Evolutionary conservation across 2,888 invertebrate genomes (phyloP).

Genomic region (Meiosimyza decipiens): DNA sequence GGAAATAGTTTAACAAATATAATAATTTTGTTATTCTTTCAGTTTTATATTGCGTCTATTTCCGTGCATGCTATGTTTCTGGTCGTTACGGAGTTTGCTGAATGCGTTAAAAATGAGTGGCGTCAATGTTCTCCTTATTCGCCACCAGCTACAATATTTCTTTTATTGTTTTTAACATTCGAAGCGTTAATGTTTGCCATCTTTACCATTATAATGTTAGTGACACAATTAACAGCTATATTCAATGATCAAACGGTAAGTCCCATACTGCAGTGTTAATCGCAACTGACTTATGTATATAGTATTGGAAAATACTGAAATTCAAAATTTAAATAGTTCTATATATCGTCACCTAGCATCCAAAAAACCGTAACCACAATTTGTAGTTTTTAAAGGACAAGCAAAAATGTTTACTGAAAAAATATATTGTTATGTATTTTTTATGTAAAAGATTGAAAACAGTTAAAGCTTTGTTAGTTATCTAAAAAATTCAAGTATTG

Average conservation of each 20-base stretch:
- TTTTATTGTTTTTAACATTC: conserved; percentile 90
- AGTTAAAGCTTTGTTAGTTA: too few relatives aligned
- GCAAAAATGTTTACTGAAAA: too few relatives aligned
- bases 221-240: conserved; percentile 95
- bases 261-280: conserved; percentile 37
- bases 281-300: background rate
- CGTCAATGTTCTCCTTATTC: conserved; percentile 92
- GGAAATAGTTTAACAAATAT: too few relatives aligned
- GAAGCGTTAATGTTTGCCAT: conserved; percentile 96
- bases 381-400: too few relatives aligned
- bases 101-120: conserved; percentile 94
- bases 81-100: conserved; percentile 92
- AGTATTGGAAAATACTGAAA: background rate
- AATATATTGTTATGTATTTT: too few relatives aligned
- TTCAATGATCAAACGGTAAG: conserved; percentile 97
- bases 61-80: conserved; percentile 93
- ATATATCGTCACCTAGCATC: too few relatives aligned
- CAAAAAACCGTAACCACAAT: too few relatives aligned
- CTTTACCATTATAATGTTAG: conserved; percentile 97
- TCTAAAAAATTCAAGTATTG: too few relatives aligned
- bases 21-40: too few relatives aligned
- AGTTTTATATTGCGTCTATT: conserved; percentile 98
- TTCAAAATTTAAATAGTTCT: too few relatives aligned
- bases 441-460: too few relatives aligned
- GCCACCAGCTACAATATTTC: conserved; percentile 94